phyloP scores from a whole-genome alignment of 1,140 invertebrate genomes.

The Drosophila willistoni region DNA sequence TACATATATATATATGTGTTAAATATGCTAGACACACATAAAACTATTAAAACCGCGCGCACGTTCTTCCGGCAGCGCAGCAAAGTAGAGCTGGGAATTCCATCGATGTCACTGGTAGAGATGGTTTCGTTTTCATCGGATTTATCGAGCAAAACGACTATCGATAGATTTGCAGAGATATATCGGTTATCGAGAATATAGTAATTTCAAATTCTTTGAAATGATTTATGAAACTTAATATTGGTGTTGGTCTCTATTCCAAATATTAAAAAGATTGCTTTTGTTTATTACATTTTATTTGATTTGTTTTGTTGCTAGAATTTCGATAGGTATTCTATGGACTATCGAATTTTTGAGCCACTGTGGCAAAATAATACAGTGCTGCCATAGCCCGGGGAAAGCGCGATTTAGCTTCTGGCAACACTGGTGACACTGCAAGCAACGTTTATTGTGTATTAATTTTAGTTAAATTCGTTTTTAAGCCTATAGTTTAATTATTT shows the following conservation, averaged over 20 bases:
- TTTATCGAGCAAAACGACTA: too few relatives aligned
- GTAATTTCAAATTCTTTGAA: neutral
- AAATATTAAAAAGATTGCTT: too few relatives aligned
- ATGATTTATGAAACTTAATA: neutral
- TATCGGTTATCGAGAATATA: neutral
- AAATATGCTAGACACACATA: conserved; percentile 6
- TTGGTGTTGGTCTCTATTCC: neutral
- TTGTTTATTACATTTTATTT: neutral
- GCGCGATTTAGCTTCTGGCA: conserved; percentile 56
- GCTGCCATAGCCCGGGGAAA: conserved; percentile 4
- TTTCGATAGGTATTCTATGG: neutral
- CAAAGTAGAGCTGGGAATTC: neutral
- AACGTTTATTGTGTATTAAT: conserved; percentile 61
- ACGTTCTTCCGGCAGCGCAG: conserved; percentile 5
- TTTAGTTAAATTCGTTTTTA: conserved; percentile 74
- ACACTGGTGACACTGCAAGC: conserved; percentile 67
- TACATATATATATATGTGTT: conserved; percentile 1
- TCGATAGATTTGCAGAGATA: neutral
- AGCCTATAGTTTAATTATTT: conserved; percentile 75
- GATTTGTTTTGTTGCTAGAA: neutral
- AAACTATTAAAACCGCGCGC: conserved; percentile 10
- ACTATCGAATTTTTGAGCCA: neutral
- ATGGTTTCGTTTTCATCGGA: too few relatives aligned
- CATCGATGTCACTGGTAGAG: neutral
- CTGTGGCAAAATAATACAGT: neutral